phyloP scores from a whole-genome alignment of 2,113 vertebrate genomes.

The Bufo gargarizans region DNA sequence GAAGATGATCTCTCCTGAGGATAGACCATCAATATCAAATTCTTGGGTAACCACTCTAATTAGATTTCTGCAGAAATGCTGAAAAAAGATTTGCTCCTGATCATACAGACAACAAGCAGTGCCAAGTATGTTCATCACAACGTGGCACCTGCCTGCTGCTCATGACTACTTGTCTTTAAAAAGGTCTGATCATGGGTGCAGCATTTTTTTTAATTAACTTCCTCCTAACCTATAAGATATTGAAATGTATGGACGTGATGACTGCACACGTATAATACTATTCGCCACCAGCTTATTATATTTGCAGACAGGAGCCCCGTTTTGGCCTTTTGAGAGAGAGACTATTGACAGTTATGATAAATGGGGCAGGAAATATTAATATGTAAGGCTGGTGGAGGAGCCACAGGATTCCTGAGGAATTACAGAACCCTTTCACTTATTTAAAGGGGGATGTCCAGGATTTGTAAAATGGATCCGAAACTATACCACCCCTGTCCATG shows the following conservation, averaged over 20 bases:
- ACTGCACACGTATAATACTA: background rate
- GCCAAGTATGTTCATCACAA: too few species aligned
- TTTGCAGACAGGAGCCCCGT: background rate
- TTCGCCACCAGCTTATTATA: background rate
- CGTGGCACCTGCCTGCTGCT: too few species aligned
- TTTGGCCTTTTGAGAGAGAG: conserved; percentile 2
- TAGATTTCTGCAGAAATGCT: too few species aligned
- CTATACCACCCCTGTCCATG: background rate
- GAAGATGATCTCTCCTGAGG: too few species aligned
- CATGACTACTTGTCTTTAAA: too few species aligned
- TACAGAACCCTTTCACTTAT: background rate
- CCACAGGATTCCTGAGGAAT: background rate
- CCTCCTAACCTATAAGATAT: too few species aligned
- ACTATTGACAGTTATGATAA: conserved; percentile 8
- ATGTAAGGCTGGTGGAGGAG: background rate
- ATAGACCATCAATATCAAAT: too few species aligned
- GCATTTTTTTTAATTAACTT: too few species aligned
- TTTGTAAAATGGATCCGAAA: background rate
- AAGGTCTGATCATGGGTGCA: background rate
- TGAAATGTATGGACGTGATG: background rate
- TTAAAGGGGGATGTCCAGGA: background rate
- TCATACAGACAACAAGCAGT: too few species aligned
- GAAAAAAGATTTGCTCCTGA: too few species aligned
- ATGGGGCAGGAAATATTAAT: conserved; percentile 14
- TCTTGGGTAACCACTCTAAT: too few species aligned